Conservation (phyloP, 2,113 vertebrate species). For the Toxostoma redivivum region DNA sequence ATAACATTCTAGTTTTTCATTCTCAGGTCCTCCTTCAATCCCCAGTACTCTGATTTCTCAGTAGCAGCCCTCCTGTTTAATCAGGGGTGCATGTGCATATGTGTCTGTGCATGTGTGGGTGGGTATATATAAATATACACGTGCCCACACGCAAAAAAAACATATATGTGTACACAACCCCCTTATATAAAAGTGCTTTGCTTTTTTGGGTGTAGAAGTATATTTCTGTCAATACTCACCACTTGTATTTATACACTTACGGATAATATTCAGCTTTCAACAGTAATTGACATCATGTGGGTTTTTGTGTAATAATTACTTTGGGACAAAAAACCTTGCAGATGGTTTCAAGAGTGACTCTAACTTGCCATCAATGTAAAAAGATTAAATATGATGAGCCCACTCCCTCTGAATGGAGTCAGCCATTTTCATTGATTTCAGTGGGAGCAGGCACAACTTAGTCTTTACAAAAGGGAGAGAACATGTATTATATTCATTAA, state of each 20-base stretch:
- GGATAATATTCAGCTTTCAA: background rate
- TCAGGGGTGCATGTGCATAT: background rate
- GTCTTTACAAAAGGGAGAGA: background rate
- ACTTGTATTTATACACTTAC: slow-evolving; percentile 8
- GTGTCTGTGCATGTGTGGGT: background rate
- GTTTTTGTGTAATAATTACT: slow-evolving; percentile 5
- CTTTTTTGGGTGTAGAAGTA: background rate
- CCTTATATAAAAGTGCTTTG: background rate
- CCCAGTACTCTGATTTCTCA: background rate
- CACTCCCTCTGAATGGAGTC: background rate
- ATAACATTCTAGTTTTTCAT: background rate
- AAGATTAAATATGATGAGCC: background rate
- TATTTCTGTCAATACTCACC: slow-evolving; percentile 7
- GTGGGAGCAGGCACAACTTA: background rate
- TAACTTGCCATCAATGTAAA: background rate
- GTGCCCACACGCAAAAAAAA: background rate
- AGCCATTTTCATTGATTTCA: slow-evolving; percentile 16
- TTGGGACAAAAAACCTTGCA: slow-evolving; percentile 18
- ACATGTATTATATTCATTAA: slow-evolving; percentile 2
- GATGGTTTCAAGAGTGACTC: slow-evolving; percentile 29
- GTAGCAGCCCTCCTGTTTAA: background rate
- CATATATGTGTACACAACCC: background rate
- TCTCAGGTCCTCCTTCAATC: background rate
- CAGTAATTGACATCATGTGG: background rate
- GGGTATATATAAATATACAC: background rate